These are phyloP conservation scores for Picathartes gymnocephalus DNA, from an alignment of 2,113 vertebrate species.

Conservation along the genomic window DNA sequence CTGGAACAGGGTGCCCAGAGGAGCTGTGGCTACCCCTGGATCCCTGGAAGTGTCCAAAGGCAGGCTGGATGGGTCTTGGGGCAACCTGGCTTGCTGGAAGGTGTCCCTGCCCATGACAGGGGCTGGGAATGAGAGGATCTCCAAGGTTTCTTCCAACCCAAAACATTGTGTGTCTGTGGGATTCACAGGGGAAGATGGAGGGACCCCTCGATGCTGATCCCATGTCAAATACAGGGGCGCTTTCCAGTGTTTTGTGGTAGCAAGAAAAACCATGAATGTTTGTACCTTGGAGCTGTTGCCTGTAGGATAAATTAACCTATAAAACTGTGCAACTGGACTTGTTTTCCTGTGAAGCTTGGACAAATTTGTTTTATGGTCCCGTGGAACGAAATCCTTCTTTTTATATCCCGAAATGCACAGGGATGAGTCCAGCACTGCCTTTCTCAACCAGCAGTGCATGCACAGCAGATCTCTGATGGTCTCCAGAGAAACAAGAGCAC, in stretches of 20 bases:
- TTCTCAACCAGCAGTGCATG: neutral
- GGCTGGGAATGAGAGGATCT: neutral
- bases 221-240: neutral
- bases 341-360: neutral
- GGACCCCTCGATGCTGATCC: fast-evolving
- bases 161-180: neutral
- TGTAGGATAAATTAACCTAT: neutral
- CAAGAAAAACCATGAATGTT: neutral
- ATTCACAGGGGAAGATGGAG: neutral
- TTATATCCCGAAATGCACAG: neutral
- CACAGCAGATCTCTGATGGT: neutral
- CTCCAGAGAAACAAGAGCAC: neutral
- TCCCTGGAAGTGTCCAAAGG: neutral
- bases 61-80: fast-evolving
- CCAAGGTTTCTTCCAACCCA: neutral
- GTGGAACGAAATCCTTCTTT: neutral
- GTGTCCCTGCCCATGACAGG: neutral
- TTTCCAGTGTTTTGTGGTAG: fast-evolving
- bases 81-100: fast-evolving
- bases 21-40: neutral
- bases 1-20: neutral
- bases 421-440: neutral
- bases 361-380: neutral
- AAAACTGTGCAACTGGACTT: neutral
- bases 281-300: neutral